These are phyloP conservation scores for Felis chaus DNA, from an alignment of 2,113 vertebrate species.

Conservation along the genomic window DNA sequence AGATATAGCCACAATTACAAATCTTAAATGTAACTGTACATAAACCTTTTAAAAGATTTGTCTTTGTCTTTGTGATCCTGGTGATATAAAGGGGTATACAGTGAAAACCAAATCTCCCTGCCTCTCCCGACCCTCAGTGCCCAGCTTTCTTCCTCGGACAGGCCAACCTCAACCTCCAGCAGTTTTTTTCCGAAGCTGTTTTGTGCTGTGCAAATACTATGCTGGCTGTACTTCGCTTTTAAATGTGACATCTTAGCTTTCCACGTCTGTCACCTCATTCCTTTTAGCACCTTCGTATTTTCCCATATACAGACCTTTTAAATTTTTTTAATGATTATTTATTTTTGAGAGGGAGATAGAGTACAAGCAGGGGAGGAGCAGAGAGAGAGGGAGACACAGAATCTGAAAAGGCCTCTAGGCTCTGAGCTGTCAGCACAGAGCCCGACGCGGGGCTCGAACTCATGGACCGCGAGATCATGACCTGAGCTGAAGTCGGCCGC, in stretches of 20 bases:
- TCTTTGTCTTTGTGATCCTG: background rate
- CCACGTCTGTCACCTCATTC: background rate
- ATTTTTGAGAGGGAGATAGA: too few relatives aligned
- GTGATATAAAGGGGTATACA: background rate
- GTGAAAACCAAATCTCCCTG: background rate
- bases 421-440: too few relatives aligned
- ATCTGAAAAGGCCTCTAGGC: too few relatives aligned
- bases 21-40: background rate
- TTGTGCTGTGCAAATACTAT: background rate
- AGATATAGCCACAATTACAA: background rate
- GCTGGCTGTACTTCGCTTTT: background rate
- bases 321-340: too few relatives aligned
- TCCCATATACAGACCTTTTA: background rate
- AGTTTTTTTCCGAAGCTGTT: background rate
- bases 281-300: background rate
- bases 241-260: background rate
- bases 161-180: background rate
- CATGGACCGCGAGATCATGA: too few relatives aligned
- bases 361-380: too few relatives aligned
- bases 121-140: background rate
- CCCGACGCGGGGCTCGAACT: too few relatives aligned
- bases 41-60: background rate
- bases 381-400: too few relatives aligned
- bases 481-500: fast-evolving
- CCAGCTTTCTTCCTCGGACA: background rate